Base-by-base conservation (phyloP, 2,888 invertebrate species). In the Leptopterna dolabrata region DNA sequence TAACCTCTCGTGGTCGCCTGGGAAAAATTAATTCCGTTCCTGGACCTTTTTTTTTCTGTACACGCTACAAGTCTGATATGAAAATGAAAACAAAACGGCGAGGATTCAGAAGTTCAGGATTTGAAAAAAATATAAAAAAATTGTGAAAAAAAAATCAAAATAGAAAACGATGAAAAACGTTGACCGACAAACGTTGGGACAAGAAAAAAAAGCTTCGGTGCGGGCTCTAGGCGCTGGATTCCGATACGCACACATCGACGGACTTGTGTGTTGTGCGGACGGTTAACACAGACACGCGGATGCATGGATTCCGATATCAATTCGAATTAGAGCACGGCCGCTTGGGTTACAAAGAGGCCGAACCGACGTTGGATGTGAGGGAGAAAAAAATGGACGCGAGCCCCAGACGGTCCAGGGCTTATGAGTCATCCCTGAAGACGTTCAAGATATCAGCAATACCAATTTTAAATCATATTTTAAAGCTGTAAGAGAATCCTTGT, bases 341-440 rank as follows among this genome's bases (percentile, higher is more conserved):
- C 83, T 83, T 71, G 83, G 71, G 83, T 83, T 83, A 83, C 83
- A 83, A 83, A 83, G 83, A 16, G 83, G 11, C 81, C 55, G 41
- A 24, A 55, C 81, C 81, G 81, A 51, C 11, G 0, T 14, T 9
- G 41, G 16, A 13, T 43, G n/a, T 43, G 51, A 27, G 16, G 51
- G 43, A 36, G 36, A 55, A 81, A 81, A 81, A 81, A 30, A 55
- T 19, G 29, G 81, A 81, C 81, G 81, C 81, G 63, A 16, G 78
- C n/a, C 29, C 36, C 9, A 73, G 73, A 19, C 63, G 63, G 63
- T 24, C 9, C 24, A 1, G 47, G 2, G 47, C 13, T 16, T 13
- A 47, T 47, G 47, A 47, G 47, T 47, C 47, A 47, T 47, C 47
- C 16, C n/a, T n/a, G n/a, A n/a, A n/a, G n/a, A n/a, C n/a, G n/a